Base-by-base conservation (phyloP, 2,888 invertebrate species). In the Melitaea athalia region DNA sequence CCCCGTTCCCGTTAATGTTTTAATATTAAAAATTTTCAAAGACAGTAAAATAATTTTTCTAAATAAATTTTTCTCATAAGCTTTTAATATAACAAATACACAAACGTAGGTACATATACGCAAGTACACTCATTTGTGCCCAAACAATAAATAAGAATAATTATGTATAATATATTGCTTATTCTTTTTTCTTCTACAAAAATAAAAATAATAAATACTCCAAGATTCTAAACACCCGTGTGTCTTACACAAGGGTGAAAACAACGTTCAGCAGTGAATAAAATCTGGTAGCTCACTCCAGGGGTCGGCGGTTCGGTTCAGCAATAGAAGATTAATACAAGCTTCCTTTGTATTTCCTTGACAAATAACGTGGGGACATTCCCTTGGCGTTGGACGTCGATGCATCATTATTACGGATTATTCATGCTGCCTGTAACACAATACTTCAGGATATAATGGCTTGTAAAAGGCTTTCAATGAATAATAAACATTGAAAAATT, bases 251-350 rank as follows among this genome's bases (percentile, higher is more conserved):
- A 69, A 66, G 77, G 77, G 81, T 79, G 72, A 71, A 71, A 76
- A 76, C 76, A 76, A 75, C 80, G 78, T 71, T 78, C 75, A 74
- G 75, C 76, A 75, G 75, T 80, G 83, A 83, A 82, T 82, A 81
- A 87, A 88, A 86, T 84, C 85, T 85, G 85, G 84, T 84, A 87
- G 86, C 86, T 86, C 88, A 84, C 88, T 85, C 84, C 85, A 80
- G 87, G 89, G 91, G 90, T 85, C 83, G 82, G 75, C 76, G 77
- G 78, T 78, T 78, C 78, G 76, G 75, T 33, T 33, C 55, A 77
- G 81, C 85, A 83, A 87, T 86, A 82, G 84, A 91, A 91, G 91
- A 91, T 91, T 91, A 91, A 91, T 91, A 89, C 91, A 85, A 77
- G 82, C 81, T 79, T 86, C 85, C 86, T 85, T 89, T 89, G 87